These are phyloP conservation scores for Nycticryphes semicollaris DNA, from an alignment of 2,113 vertebrate species.

Conservation along the genomic window DNA sequence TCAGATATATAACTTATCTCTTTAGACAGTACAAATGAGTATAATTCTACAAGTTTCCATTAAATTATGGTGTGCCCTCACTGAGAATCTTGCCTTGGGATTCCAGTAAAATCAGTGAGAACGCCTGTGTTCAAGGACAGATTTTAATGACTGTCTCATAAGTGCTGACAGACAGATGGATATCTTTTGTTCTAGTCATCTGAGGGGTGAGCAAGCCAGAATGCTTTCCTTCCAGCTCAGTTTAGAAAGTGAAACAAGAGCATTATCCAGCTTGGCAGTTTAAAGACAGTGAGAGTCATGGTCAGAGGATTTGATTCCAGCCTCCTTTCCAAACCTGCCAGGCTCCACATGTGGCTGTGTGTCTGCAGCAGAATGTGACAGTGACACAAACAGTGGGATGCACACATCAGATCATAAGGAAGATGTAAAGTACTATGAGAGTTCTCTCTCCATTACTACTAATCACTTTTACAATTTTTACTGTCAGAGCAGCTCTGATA, in stretches of 20 bases:
- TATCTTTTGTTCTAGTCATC: not conserved
- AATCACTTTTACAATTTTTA: not conserved
- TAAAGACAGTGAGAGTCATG: not conserved
- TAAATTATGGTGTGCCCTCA: not conserved
- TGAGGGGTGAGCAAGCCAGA: not conserved
- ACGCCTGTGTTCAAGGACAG: not conserved
- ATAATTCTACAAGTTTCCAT: not conserved
- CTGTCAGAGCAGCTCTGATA: not conserved
- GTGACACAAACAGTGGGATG: not conserved
- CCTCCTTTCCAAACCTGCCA: not conserved
- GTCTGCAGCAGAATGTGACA: rapidly evolving
- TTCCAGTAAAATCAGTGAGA: not conserved
- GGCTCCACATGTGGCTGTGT: rapidly evolving
- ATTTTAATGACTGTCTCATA: not conserved
- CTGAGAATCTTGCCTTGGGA: not conserved
- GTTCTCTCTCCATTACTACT: not conserved
- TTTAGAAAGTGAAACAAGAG: not conserved
- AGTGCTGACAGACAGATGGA: not conserved
- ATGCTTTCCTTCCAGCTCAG: not conserved
- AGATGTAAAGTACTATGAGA: not conserved
- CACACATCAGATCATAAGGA: not conserved
- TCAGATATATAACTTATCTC: not conserved
- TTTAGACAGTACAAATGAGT: not conserved
- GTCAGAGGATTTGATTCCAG: not conserved
- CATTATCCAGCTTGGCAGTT: not conserved